These are phyloP conservation scores for Cephus runcator DNA, from an alignment of 2,888 invertebrate species.

Conservation along the genomic window DNA sequence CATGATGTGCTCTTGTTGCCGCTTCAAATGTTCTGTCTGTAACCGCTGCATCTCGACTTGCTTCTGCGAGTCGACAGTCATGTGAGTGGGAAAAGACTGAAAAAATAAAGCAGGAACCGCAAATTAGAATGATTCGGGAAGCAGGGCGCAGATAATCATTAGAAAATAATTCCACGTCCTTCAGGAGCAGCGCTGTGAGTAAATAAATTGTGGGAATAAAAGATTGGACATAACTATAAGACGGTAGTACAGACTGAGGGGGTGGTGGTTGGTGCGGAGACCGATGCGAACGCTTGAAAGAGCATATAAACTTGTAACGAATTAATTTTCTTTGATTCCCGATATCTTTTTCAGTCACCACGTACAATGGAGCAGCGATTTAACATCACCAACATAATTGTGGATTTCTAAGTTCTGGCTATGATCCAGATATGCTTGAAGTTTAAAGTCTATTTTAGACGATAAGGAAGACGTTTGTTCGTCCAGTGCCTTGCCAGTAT, in stretches of 20 bases:
- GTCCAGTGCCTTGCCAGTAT: constrained; percentile 47
- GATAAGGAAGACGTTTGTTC: constrained; percentile 64
- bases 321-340: neutral
- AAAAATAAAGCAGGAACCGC: constrained; percentile 27
- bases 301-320: neutral
- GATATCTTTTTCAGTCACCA: neutral
- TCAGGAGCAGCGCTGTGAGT: no score
- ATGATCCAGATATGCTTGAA: constrained; percentile 59
- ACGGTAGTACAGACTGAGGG: no score
- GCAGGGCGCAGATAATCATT: neutral
- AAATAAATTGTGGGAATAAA: no score
- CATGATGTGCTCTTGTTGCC: constrained; percentile 71
- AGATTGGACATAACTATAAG: no score
- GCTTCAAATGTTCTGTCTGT: constrained; percentile 74
- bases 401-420: constrained; percentile 55
- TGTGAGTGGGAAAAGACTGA: constrained; percentile 62
- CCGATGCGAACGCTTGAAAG: neutral
- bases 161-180: no score
- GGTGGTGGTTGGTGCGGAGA: neutral
- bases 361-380: neutral
- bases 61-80: constrained; percentile 71
- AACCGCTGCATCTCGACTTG: constrained; percentile 78
- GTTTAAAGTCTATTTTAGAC: constrained; percentile 63
- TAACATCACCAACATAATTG: constrained; percentile 47
- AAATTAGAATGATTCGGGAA: neutral